These are phyloP conservation scores for Xylota sylvarum DNA, from an alignment of 2,888 invertebrate species.

Conservation along the genomic window DNA sequence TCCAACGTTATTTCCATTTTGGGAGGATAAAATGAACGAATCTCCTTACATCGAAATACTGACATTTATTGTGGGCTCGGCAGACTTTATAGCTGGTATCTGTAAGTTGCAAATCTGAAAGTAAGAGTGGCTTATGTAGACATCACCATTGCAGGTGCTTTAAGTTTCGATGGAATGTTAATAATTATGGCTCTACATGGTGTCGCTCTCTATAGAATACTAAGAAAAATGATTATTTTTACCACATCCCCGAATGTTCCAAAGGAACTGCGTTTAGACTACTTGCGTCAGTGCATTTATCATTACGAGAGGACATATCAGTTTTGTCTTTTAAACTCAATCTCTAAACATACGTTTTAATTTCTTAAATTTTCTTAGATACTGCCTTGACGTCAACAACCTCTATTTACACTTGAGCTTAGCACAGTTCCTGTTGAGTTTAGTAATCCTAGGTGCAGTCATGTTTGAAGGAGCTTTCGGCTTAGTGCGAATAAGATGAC, in stretches of 20 bases:
- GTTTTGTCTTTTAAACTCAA: conserved; percentile 51
- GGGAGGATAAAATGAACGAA: conserved; percentile 80
- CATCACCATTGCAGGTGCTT: conserved; percentile 79
- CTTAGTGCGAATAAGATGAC: conserved; percentile 76
- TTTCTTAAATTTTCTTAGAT: conserved; percentile 75
- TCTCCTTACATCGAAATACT: conserved; percentile 81
- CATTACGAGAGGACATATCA: conserved; percentile 80
- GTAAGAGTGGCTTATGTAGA: not conserved
- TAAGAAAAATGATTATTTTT: conserved; percentile 79
- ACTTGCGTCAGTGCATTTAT: conserved; percentile 81
- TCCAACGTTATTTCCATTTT: conserved; percentile 80
- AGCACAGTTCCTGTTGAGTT: conserved; percentile 81
- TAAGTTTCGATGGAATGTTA: conserved; percentile 82
- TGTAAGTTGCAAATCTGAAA: conserved; percentile 77
- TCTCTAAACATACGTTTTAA: not conserved
- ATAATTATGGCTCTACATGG: conserved; percentile 80
- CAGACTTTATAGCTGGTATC: conserved; percentile 78
- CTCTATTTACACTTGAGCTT: conserved; percentile 80
- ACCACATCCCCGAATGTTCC: conserved; percentile 81
- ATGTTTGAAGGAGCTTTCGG: conserved; percentile 81
- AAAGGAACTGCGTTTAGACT: conserved; percentile 79
- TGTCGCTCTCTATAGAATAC: conserved; percentile 79
- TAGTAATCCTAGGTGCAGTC: conserved; percentile 80
- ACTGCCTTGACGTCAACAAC: conserved; percentile 78
- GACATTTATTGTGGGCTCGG: conserved; percentile 78